phyloP scores from a whole-genome alignment of 2,113 vertebrate genomes.

The Talpa occidentalis region DNA sequence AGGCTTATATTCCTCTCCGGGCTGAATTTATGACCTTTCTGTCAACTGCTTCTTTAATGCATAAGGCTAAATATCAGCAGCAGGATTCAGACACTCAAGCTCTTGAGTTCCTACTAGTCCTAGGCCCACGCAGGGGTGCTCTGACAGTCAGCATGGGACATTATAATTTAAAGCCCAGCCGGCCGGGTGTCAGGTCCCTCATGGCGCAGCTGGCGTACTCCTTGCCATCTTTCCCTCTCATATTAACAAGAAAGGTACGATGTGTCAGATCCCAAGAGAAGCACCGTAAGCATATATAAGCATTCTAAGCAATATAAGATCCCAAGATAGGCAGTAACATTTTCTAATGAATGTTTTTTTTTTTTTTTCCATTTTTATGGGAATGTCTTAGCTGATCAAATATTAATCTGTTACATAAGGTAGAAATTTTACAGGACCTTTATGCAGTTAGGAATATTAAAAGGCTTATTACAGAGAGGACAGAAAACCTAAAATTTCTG shows the following conservation, averaged over 20 bases:
- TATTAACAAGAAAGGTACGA: neutral
- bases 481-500: neutral
- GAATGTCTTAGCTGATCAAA: neutral
- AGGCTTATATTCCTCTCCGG: neutral
- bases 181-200: neutral
- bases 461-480: neutral
- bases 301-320: neutral
- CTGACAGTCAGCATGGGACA: neutral
- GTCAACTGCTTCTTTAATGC: constrained; percentile 50
- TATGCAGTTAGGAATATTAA: neutral
- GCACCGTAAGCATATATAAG: neutral
- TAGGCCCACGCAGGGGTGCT: neutral
- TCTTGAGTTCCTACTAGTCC: neutral
- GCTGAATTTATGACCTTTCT: constrained; percentile 62
- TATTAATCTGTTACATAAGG: neutral
- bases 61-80: neutral
- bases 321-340: neutral
- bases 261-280: neutral
- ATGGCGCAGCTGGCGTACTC: neutral
- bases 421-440: neutral
- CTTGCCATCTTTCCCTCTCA: neutral
- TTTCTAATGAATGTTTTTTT: neutral
- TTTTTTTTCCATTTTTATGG: neutral
- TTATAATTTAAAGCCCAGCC: neutral
- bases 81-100: neutral